Evolutionary conservation across 2,113 vertebrate genomes (phyloP).

Genomic region (Myocastor coypus): DNA sequence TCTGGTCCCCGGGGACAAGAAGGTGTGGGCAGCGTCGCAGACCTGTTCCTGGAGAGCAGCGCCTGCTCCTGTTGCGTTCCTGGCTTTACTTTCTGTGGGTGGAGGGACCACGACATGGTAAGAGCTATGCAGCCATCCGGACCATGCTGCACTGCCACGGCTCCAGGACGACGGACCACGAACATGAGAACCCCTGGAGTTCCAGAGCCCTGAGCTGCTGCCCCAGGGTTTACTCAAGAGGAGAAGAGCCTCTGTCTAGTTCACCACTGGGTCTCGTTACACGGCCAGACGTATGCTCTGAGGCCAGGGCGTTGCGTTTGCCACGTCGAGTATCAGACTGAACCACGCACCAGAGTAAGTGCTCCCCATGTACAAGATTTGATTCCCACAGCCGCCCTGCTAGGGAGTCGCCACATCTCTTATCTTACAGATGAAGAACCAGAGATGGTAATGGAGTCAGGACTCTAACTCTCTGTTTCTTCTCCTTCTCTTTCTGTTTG

Average conservation of each 20-base stretch:
- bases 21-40: not conserved
- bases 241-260: not conserved
- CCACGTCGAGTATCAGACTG: not conserved
- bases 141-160: not conserved
- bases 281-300: not conserved
- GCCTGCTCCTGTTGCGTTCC: too few relatives aligned
- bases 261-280: not conserved
- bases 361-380: not conserved
- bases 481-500: not conserved
- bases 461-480: not conserved
- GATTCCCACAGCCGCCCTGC: not conserved
- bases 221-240: not conserved
- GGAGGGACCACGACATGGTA: not conserved
- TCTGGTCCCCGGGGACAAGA: not conserved
- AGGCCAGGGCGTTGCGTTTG: not conserved
- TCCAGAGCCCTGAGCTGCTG: not conserved
- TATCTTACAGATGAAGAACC: not conserved
- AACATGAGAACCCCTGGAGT: not conserved
- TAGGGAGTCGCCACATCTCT: too few relatives aligned
- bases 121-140: not conserved
- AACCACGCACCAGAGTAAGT: not conserved
- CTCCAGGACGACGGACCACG: not conserved
- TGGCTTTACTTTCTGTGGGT: not conserved
- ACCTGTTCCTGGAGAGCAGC: not conserved
- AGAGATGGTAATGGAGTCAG: not conserved